Evolutionary conservation across 2,797 vertebrate species (phyloP).

Genomic region (Onychomys leucogaster): DNA sequence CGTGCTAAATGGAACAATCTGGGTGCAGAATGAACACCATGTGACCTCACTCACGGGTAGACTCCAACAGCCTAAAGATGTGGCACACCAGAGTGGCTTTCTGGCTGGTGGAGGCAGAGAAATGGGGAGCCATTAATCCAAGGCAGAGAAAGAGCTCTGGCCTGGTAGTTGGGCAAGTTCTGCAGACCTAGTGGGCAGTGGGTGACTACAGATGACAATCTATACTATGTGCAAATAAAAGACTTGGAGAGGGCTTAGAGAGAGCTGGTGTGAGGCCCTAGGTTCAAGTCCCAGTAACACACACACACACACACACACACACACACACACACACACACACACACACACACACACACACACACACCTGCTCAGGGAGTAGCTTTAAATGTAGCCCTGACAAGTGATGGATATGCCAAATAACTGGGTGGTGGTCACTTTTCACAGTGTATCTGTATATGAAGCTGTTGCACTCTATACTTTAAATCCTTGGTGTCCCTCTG

Average conservation of each 20-base stretch:
- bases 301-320: background rate
- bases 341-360: background rate
- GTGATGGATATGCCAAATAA: background rate
- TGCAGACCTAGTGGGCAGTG: background rate
- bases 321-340: background rate
- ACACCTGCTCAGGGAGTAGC: background rate
- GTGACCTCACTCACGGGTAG: background rate
- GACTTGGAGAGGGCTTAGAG: background rate
- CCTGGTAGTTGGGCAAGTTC: background rate
- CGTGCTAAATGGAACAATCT: background rate
- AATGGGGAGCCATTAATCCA: background rate
- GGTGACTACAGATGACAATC: background rate
- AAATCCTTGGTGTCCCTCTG: too few species aligned
- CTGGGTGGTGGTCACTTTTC: rapidly evolving
- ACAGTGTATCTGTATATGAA: rapidly evolving
- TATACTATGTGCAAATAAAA: too few species aligned
- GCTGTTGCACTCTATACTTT: too few species aligned
- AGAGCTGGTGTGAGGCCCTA: background rate
- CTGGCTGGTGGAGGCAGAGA: background rate
- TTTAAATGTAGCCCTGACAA: background rate
- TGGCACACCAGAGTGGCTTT: background rate
- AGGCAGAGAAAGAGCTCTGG: background rate
- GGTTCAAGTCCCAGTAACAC: background rate
- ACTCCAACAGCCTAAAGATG: too few species aligned
- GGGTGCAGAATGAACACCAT: background rate